Evolutionary conservation across 2,888 invertebrate genomes (phyloP).

Genomic region (Heliothis peltigera): DNA sequence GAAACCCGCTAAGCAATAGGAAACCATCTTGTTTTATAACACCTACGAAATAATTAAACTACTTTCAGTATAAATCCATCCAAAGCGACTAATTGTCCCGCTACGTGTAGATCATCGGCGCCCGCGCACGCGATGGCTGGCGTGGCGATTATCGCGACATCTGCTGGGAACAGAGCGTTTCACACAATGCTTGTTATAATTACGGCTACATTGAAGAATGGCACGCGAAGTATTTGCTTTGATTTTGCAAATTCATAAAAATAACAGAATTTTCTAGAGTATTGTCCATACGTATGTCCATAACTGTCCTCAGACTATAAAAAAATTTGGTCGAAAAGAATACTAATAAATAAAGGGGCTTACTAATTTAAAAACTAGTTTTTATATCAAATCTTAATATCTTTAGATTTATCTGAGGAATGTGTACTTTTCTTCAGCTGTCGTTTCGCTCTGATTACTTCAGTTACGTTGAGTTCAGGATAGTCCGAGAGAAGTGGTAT

Average conservation of each 20-base stretch:
- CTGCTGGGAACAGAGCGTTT: slow-evolving; percentile 69
- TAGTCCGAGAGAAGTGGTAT: no score
- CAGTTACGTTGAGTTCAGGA: no score
- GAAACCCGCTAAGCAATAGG: not conserved
- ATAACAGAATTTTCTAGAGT: no score
- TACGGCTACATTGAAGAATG: slow-evolving; percentile 44
- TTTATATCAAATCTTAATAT: no score
- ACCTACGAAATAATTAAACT: slow-evolving; percentile 14
- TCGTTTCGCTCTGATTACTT: no score
- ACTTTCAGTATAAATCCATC: slow-evolving; percentile 24
- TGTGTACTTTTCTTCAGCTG: no score
- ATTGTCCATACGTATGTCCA: no score
- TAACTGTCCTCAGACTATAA: no score
- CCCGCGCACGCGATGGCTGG: slow-evolving; percentile 59
- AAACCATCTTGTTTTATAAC: not conserved
- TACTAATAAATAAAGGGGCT: no score
- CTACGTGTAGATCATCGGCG: slow-evolving; percentile 53
- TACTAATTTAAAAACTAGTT: no score
- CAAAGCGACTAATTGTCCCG: slow-evolving; percentile 50
- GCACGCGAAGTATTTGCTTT: slow-evolving; percentile 44
- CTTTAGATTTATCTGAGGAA: no score
- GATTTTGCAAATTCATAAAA: slow-evolving; percentile 4
- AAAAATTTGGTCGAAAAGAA: no score
- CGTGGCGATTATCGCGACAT: slow-evolving; percentile 68
- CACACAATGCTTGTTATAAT: slow-evolving; percentile 66